Evolutionary conservation across 2,888 invertebrate genomes (phyloP), one percentile per base, ranked within the genome.

Genomic region (Auanema sp.): DNA sequence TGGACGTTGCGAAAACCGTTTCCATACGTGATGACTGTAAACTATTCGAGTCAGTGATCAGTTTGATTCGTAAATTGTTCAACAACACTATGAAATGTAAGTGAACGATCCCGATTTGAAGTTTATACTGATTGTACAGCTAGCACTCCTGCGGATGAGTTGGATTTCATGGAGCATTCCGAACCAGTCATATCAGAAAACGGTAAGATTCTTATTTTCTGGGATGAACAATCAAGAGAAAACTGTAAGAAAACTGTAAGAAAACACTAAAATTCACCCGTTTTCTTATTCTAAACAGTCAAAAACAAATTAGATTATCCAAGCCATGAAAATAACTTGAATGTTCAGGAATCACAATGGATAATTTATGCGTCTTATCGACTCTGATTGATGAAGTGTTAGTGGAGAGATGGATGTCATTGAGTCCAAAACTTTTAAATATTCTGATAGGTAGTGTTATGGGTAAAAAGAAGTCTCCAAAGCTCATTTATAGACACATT

Each of bases 301-400:
- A n/a, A n/a, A n/a, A n/a, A n/a, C n/a, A n/a, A n/a, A n/a, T n/a
- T n/a, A n/a, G n/a, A n/a, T n/a, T n/a, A n/a, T n/a, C n/a, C n/a
- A n/a, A n/a, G n/a, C n/a, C n/a, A n/a, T n/a, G n/a, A n/a, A n/a
- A n/a, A n/a, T n/a, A n/a, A n/a, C n/a, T n/a, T n/a, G n/a, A n/a
- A n/a, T n/a, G n/a, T 56, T 33, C 56, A 56, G 40, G 25, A 1
- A 18, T 62, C 16, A 62, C 62, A 33, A 59, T 68, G 33, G 68
- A 68, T 23, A 68, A 68, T 24, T 25, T 66, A 53, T 58, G 58
- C 21, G 44, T 63, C n/a, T 57, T 68, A 14, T 63, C 60, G 47
- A 16, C 41, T n/a, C 56, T 47, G 14, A 23, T 68, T 41, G 60
- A 60, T 21, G 64, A 66, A 14, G 50, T 66, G 12, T 47, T 68